phyloP scores from a whole-genome alignment of 2,113 vertebrate genomes.

The Cairina moschata region DNA sequence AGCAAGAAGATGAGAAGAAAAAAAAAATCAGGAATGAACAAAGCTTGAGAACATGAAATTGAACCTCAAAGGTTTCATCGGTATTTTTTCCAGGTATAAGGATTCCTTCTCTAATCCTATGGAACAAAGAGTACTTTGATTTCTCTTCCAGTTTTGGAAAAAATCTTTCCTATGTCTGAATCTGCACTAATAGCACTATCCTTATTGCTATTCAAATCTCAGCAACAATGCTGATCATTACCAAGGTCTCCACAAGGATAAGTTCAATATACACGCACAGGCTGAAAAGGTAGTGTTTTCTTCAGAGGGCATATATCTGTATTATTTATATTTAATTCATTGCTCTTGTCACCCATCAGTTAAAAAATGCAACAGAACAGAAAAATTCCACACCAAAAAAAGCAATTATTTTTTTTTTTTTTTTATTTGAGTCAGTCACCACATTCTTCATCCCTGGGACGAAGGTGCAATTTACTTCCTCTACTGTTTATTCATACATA shows the following conservation, averaged over 20 bases:
- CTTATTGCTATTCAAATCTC: neutral
- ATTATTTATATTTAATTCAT: neutral
- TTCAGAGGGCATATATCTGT: neutral
- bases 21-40: neutral
- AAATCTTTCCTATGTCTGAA: neutral
- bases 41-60: neutral
- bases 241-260: neutral
- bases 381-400: neutral
- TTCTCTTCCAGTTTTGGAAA: neutral
- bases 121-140: neutral
- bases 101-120: neutral
- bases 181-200: neutral
- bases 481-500: neutral
- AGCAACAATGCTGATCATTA: neutral
- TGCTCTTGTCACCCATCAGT: neutral
- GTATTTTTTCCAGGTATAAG: neutral
- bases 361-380: neutral
- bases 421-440: neutral
- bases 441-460: neutral
- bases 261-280: neutral
- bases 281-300: neutral
- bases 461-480: neutral
- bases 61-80: neutral
- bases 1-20: rapidly evolving
- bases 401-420: neutral